A percentile compares a stretch with the other conserved stretches of the same genome.
phyloP scores from a whole-genome alignment of 2,113 vertebrate genomes.

The Pleuronectes platessa region DNA sequence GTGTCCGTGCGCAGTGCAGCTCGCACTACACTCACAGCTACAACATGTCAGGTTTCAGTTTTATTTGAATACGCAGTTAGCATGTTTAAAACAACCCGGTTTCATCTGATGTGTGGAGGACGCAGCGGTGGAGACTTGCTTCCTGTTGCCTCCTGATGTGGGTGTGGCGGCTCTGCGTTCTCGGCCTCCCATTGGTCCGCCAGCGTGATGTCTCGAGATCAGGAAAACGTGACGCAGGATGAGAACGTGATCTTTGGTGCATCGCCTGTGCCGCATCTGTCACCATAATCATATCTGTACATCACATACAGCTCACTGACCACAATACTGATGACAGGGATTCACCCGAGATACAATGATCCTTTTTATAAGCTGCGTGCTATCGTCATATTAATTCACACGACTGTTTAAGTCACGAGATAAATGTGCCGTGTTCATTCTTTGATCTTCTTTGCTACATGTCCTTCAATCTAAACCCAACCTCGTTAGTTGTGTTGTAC shows the following conservation, averaged over 20 bases:
- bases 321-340: neutral
- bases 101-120: conserved; percentile 5
- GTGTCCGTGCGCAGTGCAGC: rapidly evolving
- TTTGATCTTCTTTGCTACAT: neutral
- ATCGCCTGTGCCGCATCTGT: conserved; percentile 45
- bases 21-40: neutral
- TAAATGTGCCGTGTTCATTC: neutral
- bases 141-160: conserved; percentile 69
- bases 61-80: neutral
- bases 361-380: neutral
- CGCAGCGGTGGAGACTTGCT: conserved; percentile 28
- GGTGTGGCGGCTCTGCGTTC: conserved; percentile 52
- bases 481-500: rapidly evolving
- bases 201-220: conserved; percentile 45
- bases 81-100: rapidly evolving
- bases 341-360: neutral
- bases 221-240: conserved; percentile 84
- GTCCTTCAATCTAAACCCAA: neutral
- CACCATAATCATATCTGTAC: neutral
- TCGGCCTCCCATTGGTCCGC: conserved; percentile 56
- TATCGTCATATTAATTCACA: neutral
- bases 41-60: neutral
- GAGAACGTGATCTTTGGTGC: conserved; percentile 76
- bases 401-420: neutral
- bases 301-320: neutral